Evolutionary conservation across 2,113 vertebrate genomes (phyloP).

Genomic region (Anhinga rufa): DNA sequence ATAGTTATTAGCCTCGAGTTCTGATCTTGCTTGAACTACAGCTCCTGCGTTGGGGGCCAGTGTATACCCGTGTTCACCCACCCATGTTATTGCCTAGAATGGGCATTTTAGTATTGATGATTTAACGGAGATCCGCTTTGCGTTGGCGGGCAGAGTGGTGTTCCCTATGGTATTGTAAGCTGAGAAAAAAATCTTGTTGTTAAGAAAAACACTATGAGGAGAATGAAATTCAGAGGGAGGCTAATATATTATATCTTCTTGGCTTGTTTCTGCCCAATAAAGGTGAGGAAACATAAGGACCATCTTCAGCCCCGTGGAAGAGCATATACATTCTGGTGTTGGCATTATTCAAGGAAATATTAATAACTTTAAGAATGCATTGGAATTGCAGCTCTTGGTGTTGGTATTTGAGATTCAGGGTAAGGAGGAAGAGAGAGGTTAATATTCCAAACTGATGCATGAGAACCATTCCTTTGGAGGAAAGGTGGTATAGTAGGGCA

Average conservation of each 20-base stretch:
- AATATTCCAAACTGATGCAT: neutral
- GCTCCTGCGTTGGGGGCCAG: neutral
- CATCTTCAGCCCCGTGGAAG: neutral
- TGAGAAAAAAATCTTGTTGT: neutral
- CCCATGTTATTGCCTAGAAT: neutral
- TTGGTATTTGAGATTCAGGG: neutral
- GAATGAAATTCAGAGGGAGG: neutral
- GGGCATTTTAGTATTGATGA: neutral
- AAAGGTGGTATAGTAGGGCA: neutral
- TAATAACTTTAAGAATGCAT: neutral
- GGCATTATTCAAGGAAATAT: neutral
- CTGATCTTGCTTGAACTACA: neutral
- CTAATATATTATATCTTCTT: neutral
- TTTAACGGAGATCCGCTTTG: neutral
- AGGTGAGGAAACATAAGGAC: neutral
- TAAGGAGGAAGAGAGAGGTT: neutral
- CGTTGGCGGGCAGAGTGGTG: neutral
- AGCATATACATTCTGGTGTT: accelerated
- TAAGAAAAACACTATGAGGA: neutral
- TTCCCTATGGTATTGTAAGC: neutral
- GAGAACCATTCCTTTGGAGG: neutral
- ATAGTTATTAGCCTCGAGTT: neutral
- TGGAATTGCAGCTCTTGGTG: neutral
- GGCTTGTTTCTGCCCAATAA: neutral
- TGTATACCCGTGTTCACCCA: neutral